These are phyloP conservation scores for Gila orcuttii DNA, from an alignment of 2,113 vertebrate species.

Conservation along the genomic window DNA sequence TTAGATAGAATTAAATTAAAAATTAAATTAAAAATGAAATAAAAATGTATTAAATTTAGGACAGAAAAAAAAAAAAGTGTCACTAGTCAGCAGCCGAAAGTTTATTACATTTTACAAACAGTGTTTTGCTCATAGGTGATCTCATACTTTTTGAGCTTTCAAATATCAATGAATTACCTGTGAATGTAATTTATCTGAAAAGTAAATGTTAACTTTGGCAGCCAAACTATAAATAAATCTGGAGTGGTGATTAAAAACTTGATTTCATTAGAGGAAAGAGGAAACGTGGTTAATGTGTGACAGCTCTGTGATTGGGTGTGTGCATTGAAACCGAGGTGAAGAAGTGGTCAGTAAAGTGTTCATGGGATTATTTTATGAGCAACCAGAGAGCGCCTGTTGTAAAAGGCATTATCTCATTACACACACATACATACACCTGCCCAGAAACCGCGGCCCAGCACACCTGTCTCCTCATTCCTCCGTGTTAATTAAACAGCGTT, in stretches of 20 bases:
- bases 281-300: conserved; percentile 10
- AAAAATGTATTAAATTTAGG: not conserved
- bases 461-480: conserved; percentile 57
- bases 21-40: too few species aligned
- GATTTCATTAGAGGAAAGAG: not conserved
- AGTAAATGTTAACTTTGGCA: not conserved
- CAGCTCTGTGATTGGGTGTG: conserved; percentile 7
- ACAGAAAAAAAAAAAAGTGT: too few species aligned
- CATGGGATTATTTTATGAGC: conserved; percentile 41
- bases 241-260: conserved; percentile 9
- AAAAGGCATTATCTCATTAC: conserved; percentile 65
- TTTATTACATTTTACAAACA: not conserved
- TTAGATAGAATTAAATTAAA: too few species aligned
- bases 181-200: not conserved
- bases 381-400: conserved; percentile 35
- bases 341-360: conserved; percentile 48
- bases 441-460: conserved; percentile 41
- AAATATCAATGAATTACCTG: not conserved
- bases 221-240: not conserved
- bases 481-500: conserved; percentile 52
- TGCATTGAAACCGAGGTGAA: conserved; percentile 7
- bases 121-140: not conserved
- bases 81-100: too few species aligned
- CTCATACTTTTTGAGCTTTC: not conserved
- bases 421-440: conserved; percentile 36